Conservation (phyloP, 2,797 vertebrate genomes). For the Myotis planiceps region DNA sequence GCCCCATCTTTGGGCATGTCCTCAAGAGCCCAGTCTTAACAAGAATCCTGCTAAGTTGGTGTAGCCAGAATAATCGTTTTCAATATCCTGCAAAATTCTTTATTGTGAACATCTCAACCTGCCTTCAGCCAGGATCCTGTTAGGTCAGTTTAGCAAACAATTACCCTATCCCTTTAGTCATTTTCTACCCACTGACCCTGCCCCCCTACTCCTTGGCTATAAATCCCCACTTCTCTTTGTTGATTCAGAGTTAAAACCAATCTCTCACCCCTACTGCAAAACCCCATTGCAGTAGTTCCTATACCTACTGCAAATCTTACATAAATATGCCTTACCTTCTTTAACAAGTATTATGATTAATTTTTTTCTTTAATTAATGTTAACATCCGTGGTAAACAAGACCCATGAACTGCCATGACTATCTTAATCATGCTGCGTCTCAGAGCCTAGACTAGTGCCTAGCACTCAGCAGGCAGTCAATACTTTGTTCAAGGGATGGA, state of each 20-base stretch:
- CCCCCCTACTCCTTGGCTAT: background rate
- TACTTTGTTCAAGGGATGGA: background rate
- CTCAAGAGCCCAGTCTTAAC: background rate
- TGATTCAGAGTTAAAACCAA: background rate
- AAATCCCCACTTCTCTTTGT: background rate
- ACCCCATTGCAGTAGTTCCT: background rate
- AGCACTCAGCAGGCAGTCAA: background rate
- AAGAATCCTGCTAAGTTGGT: background rate
- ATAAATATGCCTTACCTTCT: background rate
- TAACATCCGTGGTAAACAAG: background rate
- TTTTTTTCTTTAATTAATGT: conserved; percentile 14
- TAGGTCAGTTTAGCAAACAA: conserved; percentile 21
- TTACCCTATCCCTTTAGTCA: background rate
- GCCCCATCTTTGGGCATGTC: background rate
- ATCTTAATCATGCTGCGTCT: background rate
- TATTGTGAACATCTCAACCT: background rate
- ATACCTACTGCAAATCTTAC: background rate
- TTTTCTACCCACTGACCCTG: background rate
- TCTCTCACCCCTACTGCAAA: background rate
- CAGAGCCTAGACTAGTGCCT: background rate
- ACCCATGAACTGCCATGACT: background rate
- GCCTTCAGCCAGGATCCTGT: background rate
- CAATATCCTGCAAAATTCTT: conserved; percentile 21
- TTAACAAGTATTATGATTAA: background rate
- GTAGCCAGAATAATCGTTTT: background rate